Conservation (phyloP, 2,113 vertebrate species). For the Gymnorhina tibicen region DNA sequence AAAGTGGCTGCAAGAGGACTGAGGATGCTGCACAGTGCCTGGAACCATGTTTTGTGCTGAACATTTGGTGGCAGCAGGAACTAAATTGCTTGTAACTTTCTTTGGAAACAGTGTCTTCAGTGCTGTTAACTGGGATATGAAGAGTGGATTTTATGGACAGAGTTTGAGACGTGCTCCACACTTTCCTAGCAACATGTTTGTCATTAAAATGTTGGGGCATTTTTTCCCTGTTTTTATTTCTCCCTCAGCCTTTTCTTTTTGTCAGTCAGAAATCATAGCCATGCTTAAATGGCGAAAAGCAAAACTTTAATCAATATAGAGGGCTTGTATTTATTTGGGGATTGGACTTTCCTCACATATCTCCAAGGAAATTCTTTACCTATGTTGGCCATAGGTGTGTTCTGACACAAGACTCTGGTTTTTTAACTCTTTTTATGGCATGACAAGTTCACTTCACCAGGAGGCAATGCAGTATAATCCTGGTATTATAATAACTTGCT, state of each 20-base stretch:
- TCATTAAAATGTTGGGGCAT: not conserved
- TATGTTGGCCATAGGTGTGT: not conserved
- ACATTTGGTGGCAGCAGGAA: not conserved
- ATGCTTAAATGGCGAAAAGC: not conserved
- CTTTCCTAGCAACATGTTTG: not conserved
- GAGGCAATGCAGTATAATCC: not conserved
- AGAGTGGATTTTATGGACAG: not conserved
- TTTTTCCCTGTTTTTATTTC: not conserved
- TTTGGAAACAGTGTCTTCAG: not conserved
- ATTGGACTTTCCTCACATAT: not conserved
- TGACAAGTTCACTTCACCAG: not conserved
- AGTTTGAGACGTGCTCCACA: not conserved
- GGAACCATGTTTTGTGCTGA: not conserved
- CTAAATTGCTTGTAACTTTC: not conserved
- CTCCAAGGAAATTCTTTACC: not conserved
- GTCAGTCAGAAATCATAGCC: not conserved
- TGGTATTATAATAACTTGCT: not conserved
- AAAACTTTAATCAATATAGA: not conserved
- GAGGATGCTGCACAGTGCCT: not conserved
- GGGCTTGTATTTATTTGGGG: not conserved
- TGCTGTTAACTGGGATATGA: not conserved
- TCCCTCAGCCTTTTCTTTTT: not conserved
- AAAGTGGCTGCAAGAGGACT: not conserved
- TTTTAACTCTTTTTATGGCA: not conserved
- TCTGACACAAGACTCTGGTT: not conserved